phyloP scores from a whole-genome alignment of 2,113 vertebrate genomes.

The Litocranius walleri region DNA sequence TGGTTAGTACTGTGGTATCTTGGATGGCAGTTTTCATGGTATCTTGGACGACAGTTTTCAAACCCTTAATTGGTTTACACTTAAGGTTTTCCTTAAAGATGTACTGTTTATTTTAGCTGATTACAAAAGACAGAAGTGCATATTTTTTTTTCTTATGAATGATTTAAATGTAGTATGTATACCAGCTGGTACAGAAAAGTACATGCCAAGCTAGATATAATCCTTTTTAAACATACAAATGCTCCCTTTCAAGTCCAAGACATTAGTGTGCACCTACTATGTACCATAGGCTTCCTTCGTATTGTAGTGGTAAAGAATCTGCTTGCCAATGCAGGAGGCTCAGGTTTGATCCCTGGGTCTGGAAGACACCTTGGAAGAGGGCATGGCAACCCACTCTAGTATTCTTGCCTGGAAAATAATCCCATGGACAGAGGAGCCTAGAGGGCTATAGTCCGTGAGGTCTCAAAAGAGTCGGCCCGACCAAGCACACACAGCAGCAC shows the following conservation, averaged over 20 bases:
- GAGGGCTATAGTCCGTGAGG: neutral
- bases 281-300: neutral
- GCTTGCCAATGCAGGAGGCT: neutral
- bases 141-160: neutral
- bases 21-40: neutral
- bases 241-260: neutral
- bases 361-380: neutral
- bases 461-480: neutral
- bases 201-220: neutral
- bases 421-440: neutral
- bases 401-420: neutral
- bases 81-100: neutral
- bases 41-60: neutral
- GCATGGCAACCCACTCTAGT: neutral
- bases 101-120: neutral
- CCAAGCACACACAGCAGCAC: neutral
- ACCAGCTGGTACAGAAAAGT: neutral
- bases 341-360: accelerated
- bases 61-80: neutral
- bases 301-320: neutral
- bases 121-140: neutral
- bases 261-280: neutral
- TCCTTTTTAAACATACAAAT: neutral
- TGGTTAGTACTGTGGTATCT: neutral
- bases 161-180: neutral